Base-by-base conservation (phyloP, 2,113 vertebrate species). In the Colinus virginianus region DNA sequence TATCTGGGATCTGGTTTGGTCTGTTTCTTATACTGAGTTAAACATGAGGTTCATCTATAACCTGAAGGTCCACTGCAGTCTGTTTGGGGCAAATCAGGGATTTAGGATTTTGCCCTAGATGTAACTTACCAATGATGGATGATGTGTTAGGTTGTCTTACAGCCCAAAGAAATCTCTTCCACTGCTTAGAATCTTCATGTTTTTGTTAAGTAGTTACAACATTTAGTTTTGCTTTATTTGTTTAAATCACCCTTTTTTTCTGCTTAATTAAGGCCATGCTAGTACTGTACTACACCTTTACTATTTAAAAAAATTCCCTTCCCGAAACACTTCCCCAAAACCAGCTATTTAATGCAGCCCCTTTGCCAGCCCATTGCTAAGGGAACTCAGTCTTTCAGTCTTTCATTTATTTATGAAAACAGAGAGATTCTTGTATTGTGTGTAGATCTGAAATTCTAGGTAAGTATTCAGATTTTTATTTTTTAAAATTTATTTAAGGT, bases 251-350 rank as follows among this genome's bases (percentile, higher is more conserved):
- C 6, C 15, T 74, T 49, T 8, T 85, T 85, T 51, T 48, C 32
- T 43, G 43, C 40, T 80, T 75, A 85, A 85, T 89, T 18, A 77
- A 90, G 76, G 72, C 92, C 78, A 64, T 61, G 67, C 78, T 88
- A 86, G 74, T 92, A 87, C 70, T 95, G 94, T 95, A 63, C 71
- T 86, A 32, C 79, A 97, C 94, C 97, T 98, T 97, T 96, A 94
- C 42, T 86, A 40, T 68, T 92, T 59, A 83, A 97, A 96, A 97
- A 97, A 97, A 97, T 94, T 97, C 98, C 97, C 97, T 97, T 87
- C 63, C 64, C 94, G 66, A 84, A 86, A 92, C 64, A 98, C 98
- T 98, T 98, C 98, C 98, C 96, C 94, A 98, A 98, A 98, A 96
- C 63, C 88, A 95, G 86, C 96, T 98, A 98, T 96, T 97, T 98